phyloP scores from a whole-genome alignment of 2,797 vertebrate genomes.

The Liasis olivaceus region DNA sequence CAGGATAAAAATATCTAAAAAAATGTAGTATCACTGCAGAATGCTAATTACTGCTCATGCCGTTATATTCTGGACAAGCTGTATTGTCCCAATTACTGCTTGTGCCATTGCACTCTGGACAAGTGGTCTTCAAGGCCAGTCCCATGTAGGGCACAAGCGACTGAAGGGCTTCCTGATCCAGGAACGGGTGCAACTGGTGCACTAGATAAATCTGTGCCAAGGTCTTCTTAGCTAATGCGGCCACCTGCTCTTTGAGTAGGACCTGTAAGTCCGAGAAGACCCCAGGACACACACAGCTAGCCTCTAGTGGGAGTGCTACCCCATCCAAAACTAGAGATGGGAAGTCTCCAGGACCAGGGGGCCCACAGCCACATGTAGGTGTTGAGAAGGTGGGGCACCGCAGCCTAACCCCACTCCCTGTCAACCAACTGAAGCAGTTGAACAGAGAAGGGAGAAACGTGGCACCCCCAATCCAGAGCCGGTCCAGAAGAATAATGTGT shows the following conservation, averaged over 20 bases:
- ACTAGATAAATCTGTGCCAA: background rate
- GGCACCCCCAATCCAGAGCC: background rate
- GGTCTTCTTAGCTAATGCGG: background rate
- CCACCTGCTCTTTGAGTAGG: background rate
- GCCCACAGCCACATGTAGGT: background rate
- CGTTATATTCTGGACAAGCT: background rate
- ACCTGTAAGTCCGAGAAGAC: background rate
- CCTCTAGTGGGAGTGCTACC: background rate
- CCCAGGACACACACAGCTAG: rapidly evolving
- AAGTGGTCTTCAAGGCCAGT: background rate
- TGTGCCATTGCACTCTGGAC: background rate
- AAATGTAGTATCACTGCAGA: too few relatives aligned
- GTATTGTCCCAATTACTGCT: background rate
- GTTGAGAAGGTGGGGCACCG: background rate
- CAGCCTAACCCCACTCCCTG: background rate
- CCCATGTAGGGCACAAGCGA: background rate
- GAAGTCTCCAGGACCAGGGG: background rate
- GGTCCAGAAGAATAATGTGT: background rate
- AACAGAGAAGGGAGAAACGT: background rate
- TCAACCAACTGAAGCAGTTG: background rate
- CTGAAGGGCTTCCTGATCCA: background rate
- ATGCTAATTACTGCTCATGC: background rate
- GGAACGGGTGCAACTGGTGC: background rate
- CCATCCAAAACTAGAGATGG: too few relatives aligned
- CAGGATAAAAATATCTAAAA: too few relatives aligned